Evolutionary conservation across 2,888 invertebrate species (phyloP).

Genomic region (Callimorpha dominula): DNA sequence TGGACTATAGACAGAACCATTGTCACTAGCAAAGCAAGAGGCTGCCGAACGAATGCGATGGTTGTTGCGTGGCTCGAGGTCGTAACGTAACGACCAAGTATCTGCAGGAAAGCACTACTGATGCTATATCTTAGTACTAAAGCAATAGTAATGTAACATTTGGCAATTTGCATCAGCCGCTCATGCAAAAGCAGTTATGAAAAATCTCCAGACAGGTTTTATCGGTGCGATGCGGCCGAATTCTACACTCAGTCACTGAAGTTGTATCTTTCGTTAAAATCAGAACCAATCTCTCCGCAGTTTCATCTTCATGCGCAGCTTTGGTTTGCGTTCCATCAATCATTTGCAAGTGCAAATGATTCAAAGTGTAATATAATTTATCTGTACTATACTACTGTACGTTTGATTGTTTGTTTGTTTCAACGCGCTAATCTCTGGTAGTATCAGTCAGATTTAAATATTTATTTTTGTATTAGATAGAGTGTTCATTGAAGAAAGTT

Average conservation of each 20-base stretch:
- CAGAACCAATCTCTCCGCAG: neutral
- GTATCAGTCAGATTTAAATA: too few relatives aligned
- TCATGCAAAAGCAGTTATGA: neutral
- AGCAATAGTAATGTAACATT: neutral
- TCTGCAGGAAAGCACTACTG: too few relatives aligned
- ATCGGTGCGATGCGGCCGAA: too few relatives aligned
- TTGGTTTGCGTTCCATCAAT: neutral
- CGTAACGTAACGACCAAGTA: too few relatives aligned
- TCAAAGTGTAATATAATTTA: neutral
- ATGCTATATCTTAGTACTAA: neutral
- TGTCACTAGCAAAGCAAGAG: too few relatives aligned
- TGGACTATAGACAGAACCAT: neutral
- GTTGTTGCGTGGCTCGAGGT: neutral
- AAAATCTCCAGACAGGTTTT: neutral
- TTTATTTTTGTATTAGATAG: too few relatives aligned
- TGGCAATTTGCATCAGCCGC: neutral
- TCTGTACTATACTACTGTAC: too few relatives aligned
- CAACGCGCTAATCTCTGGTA: neutral
- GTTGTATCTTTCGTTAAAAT: neutral
- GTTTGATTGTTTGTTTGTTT: neutral
- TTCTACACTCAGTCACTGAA: neutral
- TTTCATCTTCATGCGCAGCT: neutral
- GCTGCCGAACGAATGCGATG: neutral
- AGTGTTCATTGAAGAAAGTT: too few relatives aligned
- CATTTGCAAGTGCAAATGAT: constrained; percentile 2